Base-by-base conservation (phyloP, 2,888 invertebrate species). In the Ariolimax columbianus region DNA sequence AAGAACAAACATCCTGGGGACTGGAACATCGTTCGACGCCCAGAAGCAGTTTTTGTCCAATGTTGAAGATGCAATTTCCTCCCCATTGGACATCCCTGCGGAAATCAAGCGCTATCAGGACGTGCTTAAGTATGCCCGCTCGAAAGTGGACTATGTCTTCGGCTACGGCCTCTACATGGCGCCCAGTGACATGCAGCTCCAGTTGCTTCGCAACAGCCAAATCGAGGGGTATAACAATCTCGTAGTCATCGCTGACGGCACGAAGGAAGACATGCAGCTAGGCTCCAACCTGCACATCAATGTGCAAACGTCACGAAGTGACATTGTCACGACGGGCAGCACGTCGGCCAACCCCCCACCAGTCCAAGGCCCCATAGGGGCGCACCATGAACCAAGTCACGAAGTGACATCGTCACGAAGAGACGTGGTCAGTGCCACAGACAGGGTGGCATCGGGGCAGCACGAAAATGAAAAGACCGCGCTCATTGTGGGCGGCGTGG, bases 391-490 rank as follows among this genome's bases (percentile, higher is more conserved):
- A 47, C 73, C 73, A n/a, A n/a, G 2, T 6, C 19, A 17, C 23
- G 23, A 14, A 26, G 9, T 17, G 4, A 66, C 33, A 1, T 7
- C 30, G 9, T 1, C 17, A 33, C 40, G 40, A 14, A 38, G 23
- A n/a, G 40, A 17, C 26, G 26, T 23, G 19, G 43, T 72, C 38
- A 38, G 26, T 23, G 72, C 40, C 1, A 3, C 6, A 23, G 72
- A 47, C 6, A 26, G 19, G 4, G 47, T 1, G 17, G 75, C 51
- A 1, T 14, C 47, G 7, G 30, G 30, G 3, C 47, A 51, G 51
- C 75, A 75, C 51, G n/a, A 47, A 30, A n/a, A 51, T 51, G 51
- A 75, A 75, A 75, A 75, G 9, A 47, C 51, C 30, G 43, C 75
- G 0, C 47, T 75, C 17, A 30, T 75, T 30, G 75, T 75, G 30